phyloP scores from a whole-genome alignment of 2,797 vertebrate species.

The Avahi laniger region DNA sequence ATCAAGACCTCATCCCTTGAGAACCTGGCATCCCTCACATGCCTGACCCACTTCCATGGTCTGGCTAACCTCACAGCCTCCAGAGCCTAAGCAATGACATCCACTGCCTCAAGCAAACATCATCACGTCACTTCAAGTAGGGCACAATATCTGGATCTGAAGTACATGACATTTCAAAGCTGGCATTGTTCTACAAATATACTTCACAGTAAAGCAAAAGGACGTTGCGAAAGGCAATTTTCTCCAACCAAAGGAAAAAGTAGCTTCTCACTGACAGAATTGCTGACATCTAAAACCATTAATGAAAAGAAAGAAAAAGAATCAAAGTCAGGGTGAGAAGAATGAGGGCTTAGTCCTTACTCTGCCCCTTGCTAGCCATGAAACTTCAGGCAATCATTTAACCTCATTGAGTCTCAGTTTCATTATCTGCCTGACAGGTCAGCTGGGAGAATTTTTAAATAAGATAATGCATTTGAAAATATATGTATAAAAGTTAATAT shows the following conservation, averaged over 20 bases:
- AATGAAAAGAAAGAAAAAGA: slow-evolving; percentile 28
- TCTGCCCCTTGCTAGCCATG: not conserved
- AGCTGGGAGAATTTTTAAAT: slow-evolving; percentile 39
- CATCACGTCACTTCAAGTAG: not conserved
- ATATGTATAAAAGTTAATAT: slow-evolving; percentile 1
- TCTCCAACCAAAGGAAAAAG: slow-evolving; percentile 53
- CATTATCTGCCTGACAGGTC: not conserved
- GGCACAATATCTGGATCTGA: slow-evolving; percentile 36
- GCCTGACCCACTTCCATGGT: not conserved
- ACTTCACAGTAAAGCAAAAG: slow-evolving; percentile 61
- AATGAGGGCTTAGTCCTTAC: not conserved
- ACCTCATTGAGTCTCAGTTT: slow-evolving; percentile 4
- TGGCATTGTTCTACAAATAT: slow-evolving; percentile 51
- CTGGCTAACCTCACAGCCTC: not conserved
- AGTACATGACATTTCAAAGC: slow-evolving; percentile 47
- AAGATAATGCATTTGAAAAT: slow-evolving; percentile 36
- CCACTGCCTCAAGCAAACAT: not conserved
- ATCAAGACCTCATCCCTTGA: not conserved
- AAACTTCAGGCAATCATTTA: slow-evolving; percentile 13
- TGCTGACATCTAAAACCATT: slow-evolving; percentile 56
- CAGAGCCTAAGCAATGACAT: not conserved
- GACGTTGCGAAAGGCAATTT: slow-evolving; percentile 41
- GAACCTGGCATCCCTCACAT: not conserved
- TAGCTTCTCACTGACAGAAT: slow-evolving; percentile 59
- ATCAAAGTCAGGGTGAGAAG: slow-evolving; percentile 42